Evolutionary conservation across 2,888 invertebrate species (phyloP).

Genomic region (Pimpla rufipes): DNA sequence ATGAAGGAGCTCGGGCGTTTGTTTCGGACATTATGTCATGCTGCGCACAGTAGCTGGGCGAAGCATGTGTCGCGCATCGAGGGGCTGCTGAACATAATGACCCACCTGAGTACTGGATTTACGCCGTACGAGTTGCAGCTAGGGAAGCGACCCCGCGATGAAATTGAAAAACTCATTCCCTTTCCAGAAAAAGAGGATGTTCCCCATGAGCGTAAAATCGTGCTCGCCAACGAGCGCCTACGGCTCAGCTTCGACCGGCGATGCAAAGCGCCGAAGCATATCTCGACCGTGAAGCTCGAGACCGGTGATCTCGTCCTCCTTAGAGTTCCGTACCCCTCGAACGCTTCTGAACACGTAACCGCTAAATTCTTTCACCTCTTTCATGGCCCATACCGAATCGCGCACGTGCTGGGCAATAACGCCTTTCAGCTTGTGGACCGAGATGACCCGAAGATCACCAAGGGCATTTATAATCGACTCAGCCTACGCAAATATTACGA

Average conservation of each 20-base stretch:
- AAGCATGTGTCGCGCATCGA: background rate
- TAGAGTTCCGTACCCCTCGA: constrained; percentile 35
- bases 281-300: background rate
- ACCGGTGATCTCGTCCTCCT: constrained; percentile 18
- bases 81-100: constrained; percentile 21
- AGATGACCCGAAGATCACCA: background rate
- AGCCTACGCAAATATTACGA: constrained; percentile 30
- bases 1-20: constrained; percentile 47
- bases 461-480: constrained; percentile 44
- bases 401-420: background rate
- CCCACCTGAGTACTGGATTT: constrained; percentile 38
- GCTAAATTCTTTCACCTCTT: constrained; percentile 49
- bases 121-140: constrained; percentile 34
- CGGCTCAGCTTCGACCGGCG: background rate
- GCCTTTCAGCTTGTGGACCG: constrained; percentile 29
- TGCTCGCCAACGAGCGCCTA: background rate
- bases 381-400: constrained; percentile 33
- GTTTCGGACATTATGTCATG: constrained; percentile 24
- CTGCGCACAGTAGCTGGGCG: constrained; percentile 19
- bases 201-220: background rate
- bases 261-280: background rate
- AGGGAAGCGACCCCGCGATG: background rate
- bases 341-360: background rate
- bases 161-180: constrained; percentile 9
- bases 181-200: constrained; percentile 8